Conservation (phyloP, 2,797 vertebrate genomes). For the Molossus alvarezi region DNA sequence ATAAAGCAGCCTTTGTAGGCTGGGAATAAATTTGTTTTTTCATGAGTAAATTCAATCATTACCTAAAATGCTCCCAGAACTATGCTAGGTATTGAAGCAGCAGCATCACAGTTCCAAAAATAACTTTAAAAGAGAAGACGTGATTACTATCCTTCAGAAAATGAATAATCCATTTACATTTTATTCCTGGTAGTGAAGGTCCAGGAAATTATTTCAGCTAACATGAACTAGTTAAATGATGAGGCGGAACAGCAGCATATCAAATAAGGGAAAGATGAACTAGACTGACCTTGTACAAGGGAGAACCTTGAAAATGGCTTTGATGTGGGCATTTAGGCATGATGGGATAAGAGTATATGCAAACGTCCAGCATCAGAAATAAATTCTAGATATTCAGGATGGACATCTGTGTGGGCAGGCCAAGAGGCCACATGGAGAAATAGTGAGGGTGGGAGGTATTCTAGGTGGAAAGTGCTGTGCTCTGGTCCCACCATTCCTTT, state of each 20-base stretch:
- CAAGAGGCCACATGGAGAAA: background rate
- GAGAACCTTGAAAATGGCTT: background rate
- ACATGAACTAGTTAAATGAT: background rate
- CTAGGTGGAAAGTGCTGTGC: background rate
- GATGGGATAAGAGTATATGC: background rate
- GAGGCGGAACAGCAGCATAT: background rate
- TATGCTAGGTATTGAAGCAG: background rate
- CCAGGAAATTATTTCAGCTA: background rate
- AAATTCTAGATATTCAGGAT: background rate
- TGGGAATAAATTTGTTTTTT: slow-evolving; percentile 74
- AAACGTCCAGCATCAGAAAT: background rate
- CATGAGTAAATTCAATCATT: slow-evolving; percentile 74
- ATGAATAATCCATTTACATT: background rate
- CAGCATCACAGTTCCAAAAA: background rate
- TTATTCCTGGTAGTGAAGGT: background rate
- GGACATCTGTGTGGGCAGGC: background rate
- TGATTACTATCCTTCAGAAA: background rate
- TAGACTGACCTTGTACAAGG: background rate
- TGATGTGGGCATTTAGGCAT: background rate
- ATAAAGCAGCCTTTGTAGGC: slow-evolving; percentile 79
- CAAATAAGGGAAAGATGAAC: slow-evolving; percentile 30
- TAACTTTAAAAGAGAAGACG: slow-evolving; percentile 44
- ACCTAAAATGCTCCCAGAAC: slow-evolving; percentile 68
- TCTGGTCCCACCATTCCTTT: background rate
- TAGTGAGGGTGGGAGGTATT: background rate